Percentiles rank a stretch among this genome's conserved stretches.
Evolutionary conservation across 2,797 vertebrate species (phyloP).

Genomic region (Astyanax mexicanus): DNA sequence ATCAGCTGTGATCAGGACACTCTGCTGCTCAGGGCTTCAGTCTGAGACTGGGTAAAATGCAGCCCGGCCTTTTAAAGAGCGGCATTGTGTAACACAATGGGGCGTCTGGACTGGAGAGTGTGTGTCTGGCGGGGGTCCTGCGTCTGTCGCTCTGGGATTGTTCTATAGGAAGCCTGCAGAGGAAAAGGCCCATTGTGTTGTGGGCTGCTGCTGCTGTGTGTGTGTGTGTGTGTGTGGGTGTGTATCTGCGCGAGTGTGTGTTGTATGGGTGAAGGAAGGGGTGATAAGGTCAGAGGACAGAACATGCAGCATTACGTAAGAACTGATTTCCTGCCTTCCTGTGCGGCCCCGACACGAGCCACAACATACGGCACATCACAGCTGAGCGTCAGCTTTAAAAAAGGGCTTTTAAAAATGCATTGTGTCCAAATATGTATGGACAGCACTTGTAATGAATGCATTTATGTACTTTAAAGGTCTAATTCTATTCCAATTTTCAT

Average conservation of each 20-base stretch:
- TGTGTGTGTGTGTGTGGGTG: conserved; percentile 68
- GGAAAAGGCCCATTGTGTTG: conserved; percentile 79
- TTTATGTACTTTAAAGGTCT: too few relatives aligned
- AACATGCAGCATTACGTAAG: conserved; percentile 50
- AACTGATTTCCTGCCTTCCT: conserved; percentile 40
- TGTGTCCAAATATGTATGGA: too few relatives aligned
- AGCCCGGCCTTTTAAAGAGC: conserved; percentile 4
- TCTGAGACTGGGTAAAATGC: conserved; percentile 9
- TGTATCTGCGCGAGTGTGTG: conserved; percentile 68
- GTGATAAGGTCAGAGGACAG: conserved; percentile 72
- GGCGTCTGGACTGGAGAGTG: conserved; percentile 32
- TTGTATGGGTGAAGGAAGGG: conserved; percentile 75
- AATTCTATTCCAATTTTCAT: too few relatives aligned
- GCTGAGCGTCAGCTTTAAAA: neutral
- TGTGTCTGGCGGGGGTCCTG: conserved; percentile 4
- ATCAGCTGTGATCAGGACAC: conserved; percentile 7
- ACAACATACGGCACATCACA: neutral
- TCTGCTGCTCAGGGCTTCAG: neutral
- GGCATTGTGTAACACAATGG: conserved; percentile 62
- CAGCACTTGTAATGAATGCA: too few relatives aligned
- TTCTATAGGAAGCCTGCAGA: conserved; percentile 70
- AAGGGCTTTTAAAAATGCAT: too few relatives aligned
- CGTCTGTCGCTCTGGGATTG: conserved; percentile 21
- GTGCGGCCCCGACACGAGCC: neutral
- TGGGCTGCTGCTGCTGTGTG: conserved; percentile 29